Conservation (phyloP, 23 tunicate genomes). For the Halocynthia aurantium region DNA sequence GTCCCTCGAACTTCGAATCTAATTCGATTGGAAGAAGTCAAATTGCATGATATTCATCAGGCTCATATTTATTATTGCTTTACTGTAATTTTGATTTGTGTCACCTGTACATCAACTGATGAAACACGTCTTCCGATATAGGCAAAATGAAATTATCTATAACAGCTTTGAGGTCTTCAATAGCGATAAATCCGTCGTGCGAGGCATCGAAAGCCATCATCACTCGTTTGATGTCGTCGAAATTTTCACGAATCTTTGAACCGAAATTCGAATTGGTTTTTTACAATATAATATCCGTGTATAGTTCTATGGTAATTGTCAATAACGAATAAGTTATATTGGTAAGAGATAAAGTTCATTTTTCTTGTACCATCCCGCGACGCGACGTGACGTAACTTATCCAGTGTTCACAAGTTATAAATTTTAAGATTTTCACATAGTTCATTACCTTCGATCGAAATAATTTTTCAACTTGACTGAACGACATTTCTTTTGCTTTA, state of each 20-base stretch:
- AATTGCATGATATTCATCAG: too few relatives aligned
- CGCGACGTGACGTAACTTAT: too few relatives aligned
- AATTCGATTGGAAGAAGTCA: not conserved
- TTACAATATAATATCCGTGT: too few relatives aligned
- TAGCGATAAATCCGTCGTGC: constrained; percentile 78
- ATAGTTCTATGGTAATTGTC: too few relatives aligned
- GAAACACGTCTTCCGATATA: constrained; percentile 58
- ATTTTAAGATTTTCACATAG: too few relatives aligned
- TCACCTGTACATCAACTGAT: constrained; percentile 78
- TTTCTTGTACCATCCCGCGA: too few relatives aligned
- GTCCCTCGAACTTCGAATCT: constrained; percentile 86
- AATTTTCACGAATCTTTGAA: constrained; percentile 50
- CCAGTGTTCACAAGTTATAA: too few relatives aligned
- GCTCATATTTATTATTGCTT: too few relatives aligned
- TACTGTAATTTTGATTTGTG: not conserved
- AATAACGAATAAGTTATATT: too few relatives aligned
- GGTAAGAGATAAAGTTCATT: too few relatives aligned
- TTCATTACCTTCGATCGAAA: constrained; percentile 55
- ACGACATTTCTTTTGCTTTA: constrained; percentile 29
- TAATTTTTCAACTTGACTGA: constrained; percentile 58
- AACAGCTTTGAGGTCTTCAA: constrained; percentile 81
- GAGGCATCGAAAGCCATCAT: constrained; percentile 70
- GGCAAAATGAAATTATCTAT: constrained; percentile 86
- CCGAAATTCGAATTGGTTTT: too few relatives aligned
- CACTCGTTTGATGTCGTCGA: constrained; percentile 59